These are phyloP conservation scores for Halichoerus grypus DNA, from an alignment of 2,113 vertebrate species.

Conservation along the genomic window DNA sequence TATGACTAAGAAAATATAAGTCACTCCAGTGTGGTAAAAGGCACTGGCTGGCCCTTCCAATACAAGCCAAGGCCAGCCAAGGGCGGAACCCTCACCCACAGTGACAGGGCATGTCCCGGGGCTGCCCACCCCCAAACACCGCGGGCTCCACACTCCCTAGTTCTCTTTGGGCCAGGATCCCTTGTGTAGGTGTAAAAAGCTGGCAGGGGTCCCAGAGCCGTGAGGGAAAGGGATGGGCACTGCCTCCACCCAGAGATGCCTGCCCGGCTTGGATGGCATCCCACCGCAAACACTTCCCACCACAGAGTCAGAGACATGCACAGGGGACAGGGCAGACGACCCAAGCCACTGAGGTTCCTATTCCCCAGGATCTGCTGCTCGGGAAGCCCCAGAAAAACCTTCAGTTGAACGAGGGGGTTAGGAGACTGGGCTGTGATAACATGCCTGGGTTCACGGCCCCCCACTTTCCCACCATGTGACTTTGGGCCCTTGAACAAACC, in stretches of 20 bases:
- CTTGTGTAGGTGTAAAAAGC: too few species aligned
- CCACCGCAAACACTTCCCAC: not conserved
- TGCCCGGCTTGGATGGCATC: not conserved
- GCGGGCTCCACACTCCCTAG: not conserved
- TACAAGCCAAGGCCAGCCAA: not conserved
- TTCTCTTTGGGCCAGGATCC: not conserved
- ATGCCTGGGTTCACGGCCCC: fast-evolving
- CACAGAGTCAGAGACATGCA: not conserved
- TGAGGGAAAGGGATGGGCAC: not conserved
- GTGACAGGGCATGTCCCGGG: not conserved
- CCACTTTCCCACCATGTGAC: not conserved
- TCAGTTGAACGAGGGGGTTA: not conserved
- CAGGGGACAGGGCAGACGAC: not conserved
- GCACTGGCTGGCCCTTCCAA: not conserved
- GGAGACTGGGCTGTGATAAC: not conserved
- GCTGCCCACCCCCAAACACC: not conserved
- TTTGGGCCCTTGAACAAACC: not conserved
- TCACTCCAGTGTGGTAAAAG: not conserved
- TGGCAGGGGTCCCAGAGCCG: not conserved
- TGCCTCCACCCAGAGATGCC: not conserved
- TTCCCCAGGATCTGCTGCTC: not conserved
- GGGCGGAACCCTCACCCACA: too few species aligned
- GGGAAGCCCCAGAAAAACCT: not conserved
- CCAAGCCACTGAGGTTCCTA: not conserved
- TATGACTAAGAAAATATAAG: not conserved